These are phyloP conservation scores for Epinotia bilunana DNA, from an alignment of 2,888 invertebrate species.

Conservation along the genomic window DNA sequence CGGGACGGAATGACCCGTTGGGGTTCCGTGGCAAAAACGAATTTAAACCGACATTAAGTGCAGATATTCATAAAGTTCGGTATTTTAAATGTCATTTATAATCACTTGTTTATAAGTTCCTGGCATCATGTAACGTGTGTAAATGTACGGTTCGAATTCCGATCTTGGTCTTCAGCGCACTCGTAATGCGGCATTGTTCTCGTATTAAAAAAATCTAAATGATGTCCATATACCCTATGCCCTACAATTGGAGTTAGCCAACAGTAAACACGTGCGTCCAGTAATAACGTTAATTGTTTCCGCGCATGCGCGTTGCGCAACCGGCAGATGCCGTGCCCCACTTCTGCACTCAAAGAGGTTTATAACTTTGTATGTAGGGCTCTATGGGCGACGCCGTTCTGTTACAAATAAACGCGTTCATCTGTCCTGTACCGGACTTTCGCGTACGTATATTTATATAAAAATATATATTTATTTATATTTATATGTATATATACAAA, in stretches of 20 bases:
- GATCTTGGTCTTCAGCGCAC: too few species aligned
- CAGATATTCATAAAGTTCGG: background rate
- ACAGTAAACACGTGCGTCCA: background rate
- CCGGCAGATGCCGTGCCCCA: slow-evolving; percentile 14
- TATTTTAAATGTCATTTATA: background rate
- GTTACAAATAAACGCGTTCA: background rate
- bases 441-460: too few species aligned
- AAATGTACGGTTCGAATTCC: too few species aligned
- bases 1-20: background rate
- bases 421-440: too few species aligned
- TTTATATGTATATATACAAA: too few species aligned
- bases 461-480: too few species aligned
- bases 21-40: background rate
- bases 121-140: too few species aligned
- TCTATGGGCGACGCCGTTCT: background rate
- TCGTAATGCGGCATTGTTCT: too few species aligned
- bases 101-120: too few species aligned
- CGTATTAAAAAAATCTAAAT: too few species aligned
- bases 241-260: background rate
- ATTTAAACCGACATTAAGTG: background rate
- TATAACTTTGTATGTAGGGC: slow-evolving; percentile 12
- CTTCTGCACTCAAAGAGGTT: background rate
- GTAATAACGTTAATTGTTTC: slow-evolving; percentile 34
- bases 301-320: slow-evolving; percentile 24
- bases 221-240: too few species aligned